Evolutionary conservation across 2,113 vertebrate species (phyloP).

Genomic region (Polypterus bichir): DNA sequence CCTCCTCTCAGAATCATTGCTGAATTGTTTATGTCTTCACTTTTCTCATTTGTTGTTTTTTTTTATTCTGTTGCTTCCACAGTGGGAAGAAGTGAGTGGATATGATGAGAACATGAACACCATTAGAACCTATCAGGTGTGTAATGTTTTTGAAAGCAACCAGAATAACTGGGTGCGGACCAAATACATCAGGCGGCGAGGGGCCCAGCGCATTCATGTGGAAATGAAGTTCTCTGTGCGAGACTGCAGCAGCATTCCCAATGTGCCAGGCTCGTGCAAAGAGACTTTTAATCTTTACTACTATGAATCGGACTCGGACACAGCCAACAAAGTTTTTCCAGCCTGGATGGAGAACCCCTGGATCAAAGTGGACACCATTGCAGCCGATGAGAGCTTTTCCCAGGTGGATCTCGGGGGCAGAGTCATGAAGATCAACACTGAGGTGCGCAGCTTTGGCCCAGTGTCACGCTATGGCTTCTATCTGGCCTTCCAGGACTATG

Average conservation of each 20-base stretch:
- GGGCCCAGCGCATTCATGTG: slow-evolving; percentile 85
- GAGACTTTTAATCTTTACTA: slow-evolving; percentile 96
- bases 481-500: slow-evolving; percentile 92
- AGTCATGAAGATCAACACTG: slow-evolving; percentile 94
- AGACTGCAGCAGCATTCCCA: slow-evolving; percentile 93
- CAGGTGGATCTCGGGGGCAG: slow-evolving; percentile 85
- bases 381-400: slow-evolving; percentile 88
- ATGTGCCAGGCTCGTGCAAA: slow-evolving; percentile 87
- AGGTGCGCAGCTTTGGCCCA: slow-evolving; percentile 84
- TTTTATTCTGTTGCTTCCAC: slow-evolving; percentile 12
- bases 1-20: too few relatives aligned
- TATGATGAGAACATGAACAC: slow-evolving; percentile 97
- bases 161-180: slow-evolving; percentile 96
- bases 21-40: too few relatives aligned
- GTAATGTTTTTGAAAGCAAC: slow-evolving; percentile 83
- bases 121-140: slow-evolving; percentile 92
- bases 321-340: slow-evolving; percentile 66
- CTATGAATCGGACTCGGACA: slow-evolving; percentile 75
- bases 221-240: slow-evolving; percentile 95
- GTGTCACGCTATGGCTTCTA: slow-evolving; percentile 85
- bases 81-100: slow-evolving; percentile 97
- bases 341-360: slow-evolving; percentile 95
- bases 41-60: background rate
- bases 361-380: slow-evolving; percentile 93
- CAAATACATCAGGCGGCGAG: slow-evolving; percentile 71